Conservation (phyloP, 2,113 vertebrate genomes). For the Sceloporus undulatus region DNA sequence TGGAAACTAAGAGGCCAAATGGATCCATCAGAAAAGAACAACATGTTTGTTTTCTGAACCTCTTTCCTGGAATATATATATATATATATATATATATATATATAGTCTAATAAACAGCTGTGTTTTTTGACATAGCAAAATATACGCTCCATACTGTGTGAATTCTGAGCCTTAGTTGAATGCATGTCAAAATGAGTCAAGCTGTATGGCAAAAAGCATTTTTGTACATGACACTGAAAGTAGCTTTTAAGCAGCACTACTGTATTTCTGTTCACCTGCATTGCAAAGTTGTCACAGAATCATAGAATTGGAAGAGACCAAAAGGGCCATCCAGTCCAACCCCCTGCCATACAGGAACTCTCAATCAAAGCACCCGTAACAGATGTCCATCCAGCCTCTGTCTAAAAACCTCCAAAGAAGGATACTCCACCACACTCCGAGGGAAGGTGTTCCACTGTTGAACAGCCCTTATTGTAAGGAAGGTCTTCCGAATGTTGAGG, state of each 20-base stretch:
- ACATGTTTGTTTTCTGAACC: neutral
- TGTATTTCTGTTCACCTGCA: neutral
- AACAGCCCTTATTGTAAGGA: no score
- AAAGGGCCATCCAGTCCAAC: no score
- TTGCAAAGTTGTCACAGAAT: no score
- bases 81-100: no score
- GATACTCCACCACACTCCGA: no score
- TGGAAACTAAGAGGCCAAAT: conserved; percentile 20
- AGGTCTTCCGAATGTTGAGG: no score
- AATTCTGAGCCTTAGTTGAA: neutral
- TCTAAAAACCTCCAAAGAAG: no score
- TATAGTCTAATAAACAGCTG: neutral
- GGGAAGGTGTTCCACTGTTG: no score
- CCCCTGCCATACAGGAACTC: no score
- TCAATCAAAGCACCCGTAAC: no score
- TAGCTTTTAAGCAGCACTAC: neutral
- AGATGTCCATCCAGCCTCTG: no score
- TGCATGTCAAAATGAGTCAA: neutral
- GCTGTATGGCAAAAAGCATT: neutral
- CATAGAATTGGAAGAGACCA: no score
- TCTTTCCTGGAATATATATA: neutral
- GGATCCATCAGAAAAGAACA: neutral
- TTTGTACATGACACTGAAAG: neutral
- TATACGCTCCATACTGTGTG: neutral
- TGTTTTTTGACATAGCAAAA: neutral